These are phyloP conservation scores for Drosophila ohnishii DNA, from an alignment of 1,140 invertebrate species.

Conservation along the genomic window DNA sequence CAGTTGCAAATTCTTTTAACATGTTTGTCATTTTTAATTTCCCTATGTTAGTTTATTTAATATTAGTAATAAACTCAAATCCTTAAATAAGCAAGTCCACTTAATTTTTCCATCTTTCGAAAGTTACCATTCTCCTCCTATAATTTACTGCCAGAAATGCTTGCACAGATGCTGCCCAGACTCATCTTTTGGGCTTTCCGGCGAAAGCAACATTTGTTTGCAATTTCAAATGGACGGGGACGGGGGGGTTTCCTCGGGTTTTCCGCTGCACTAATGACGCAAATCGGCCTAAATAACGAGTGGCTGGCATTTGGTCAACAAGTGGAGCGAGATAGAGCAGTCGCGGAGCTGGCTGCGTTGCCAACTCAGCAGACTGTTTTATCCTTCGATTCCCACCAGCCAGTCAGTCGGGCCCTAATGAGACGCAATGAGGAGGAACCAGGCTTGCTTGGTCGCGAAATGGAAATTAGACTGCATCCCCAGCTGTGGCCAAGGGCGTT, in stretches of 20 bases:
- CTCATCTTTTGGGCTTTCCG: background rate
- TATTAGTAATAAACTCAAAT: background rate
- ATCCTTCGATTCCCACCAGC: slow-evolving; percentile 14
- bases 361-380: slow-evolving; percentile 60
- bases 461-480: slow-evolving; percentile 69
- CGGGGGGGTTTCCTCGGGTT: slow-evolving; percentile 6
- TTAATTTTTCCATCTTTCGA: background rate
- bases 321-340: slow-evolving; percentile 13
- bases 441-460: slow-evolving; percentile 53
- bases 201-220: slow-evolving; percentile 38
- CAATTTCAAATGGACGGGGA: slow-evolving; percentile 10
- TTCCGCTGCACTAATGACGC: slow-evolving; percentile 69
- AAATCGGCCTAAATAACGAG: slow-evolving; percentile 75
- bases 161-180: slow-evolving; percentile 48
- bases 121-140: slow-evolving; percentile 3
- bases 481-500: slow-evolving; percentile 34
- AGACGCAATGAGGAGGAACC: slow-evolving; percentile 55
- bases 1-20: background rate
- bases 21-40: background rate
- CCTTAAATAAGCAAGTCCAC: background rate
- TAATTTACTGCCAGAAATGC: slow-evolving; percentile 26
- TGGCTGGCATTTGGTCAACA: slow-evolving; percentile 71
- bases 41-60: accelerated
- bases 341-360: slow-evolving; percentile 26
- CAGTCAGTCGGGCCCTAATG: slow-evolving; percentile 48